These are phyloP conservation scores for Melitaea athalia DNA, from an alignment of 2,888 invertebrate species.

Conservation along the genomic window DNA sequence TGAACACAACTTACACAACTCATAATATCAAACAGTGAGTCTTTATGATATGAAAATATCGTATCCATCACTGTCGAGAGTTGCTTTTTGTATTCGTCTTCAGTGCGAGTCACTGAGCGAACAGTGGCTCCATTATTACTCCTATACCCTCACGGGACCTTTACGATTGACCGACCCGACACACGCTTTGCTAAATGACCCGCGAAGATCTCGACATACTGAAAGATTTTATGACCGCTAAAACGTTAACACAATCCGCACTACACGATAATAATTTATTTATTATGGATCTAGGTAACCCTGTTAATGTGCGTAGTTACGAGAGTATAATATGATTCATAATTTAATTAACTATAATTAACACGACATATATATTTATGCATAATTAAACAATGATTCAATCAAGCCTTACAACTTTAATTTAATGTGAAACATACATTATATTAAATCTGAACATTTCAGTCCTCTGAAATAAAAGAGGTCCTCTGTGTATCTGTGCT, in stretches of 20 bases:
- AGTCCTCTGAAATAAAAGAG: neutral
- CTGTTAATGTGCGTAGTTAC: neutral
- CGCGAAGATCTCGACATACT: slow-evolving; percentile 32
- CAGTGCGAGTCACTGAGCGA: slow-evolving; percentile 28
- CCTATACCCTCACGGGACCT: slow-evolving; percentile 32
- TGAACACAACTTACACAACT: slow-evolving; percentile 3
- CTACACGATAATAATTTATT: neutral
- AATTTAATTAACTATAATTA: neutral
- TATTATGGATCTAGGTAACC: neutral
- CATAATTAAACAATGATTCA: neutral
- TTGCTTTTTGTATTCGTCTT: slow-evolving; percentile 34
- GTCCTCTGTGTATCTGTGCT: neutral
- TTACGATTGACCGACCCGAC: slow-evolving; percentile 41
- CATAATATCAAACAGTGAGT: slow-evolving; percentile 7
- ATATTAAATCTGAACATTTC: neutral
- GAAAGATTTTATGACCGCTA: slow-evolving; percentile 14
- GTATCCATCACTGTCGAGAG: slow-evolving; percentile 36
- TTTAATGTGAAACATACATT: neutral
- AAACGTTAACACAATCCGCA: neutral
- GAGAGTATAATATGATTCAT: neutral
- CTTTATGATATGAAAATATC: slow-evolving; percentile 27
- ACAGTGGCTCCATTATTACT: slow-evolving; percentile 35
- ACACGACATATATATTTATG: neutral
- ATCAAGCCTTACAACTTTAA: neutral
- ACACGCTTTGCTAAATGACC: slow-evolving; percentile 38